phyloP scores from a whole-genome alignment of 2,113 vertebrate species.

The Cromileptes altivelis region DNA sequence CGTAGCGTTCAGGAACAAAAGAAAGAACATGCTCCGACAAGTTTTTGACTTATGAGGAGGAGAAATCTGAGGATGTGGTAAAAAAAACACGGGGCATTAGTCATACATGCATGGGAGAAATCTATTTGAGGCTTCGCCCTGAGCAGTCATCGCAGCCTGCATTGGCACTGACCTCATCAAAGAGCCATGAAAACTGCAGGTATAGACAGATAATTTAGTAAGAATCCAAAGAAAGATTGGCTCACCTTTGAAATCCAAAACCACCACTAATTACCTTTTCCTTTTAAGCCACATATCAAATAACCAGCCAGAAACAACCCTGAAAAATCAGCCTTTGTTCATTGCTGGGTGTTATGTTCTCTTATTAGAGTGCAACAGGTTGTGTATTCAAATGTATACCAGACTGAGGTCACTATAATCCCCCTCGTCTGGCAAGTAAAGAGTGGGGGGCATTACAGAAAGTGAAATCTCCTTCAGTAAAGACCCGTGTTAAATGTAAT shows the following conservation, averaged over 20 bases:
- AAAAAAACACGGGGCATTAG: conserved; percentile 57
- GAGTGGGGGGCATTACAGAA: conserved; percentile 30
- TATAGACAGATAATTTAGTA: conserved; percentile 13
- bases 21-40: conserved; percentile 65
- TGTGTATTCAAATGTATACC: conserved; percentile 73
- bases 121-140: conserved; percentile 41
- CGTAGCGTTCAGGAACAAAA: conserved; percentile 61
- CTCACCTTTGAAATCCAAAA: conserved; percentile 63
- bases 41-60: conserved; percentile 54
- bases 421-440: conserved; percentile 60
- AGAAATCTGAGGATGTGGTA: conserved; percentile 72
- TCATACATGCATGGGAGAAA: conserved; percentile 45
- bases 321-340: conserved; percentile 26
- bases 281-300: conserved; percentile 40
- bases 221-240: conserved; percentile 32
- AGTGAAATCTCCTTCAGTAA: conserved; percentile 71
- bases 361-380: conserved; percentile 54
- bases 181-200: conserved; percentile 45
- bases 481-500: conserved; percentile 78
- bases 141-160: conserved; percentile 56
- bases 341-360: conserved; percentile 39
- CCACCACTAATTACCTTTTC: conserved; percentile 11
- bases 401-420: conserved; percentile 62
- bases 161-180: conserved; percentile 55
- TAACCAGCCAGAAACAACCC: conserved; percentile 24